Conservation (phyloP, 37 sponge, comb jelly and placozoan genomes). For the Beroe ovata region DNA sequence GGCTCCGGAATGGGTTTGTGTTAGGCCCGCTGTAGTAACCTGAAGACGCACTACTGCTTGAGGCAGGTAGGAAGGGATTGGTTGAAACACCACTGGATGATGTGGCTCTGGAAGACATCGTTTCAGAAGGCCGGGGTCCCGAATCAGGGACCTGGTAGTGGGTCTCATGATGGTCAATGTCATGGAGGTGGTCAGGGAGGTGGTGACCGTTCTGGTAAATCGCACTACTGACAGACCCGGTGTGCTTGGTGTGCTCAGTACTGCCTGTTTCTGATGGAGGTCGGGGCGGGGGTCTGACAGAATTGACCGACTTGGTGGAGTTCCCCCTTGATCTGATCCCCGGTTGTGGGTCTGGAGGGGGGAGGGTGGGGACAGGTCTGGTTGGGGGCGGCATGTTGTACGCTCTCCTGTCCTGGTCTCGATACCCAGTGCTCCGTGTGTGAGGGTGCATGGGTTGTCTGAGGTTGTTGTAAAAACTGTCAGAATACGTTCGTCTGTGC, state of each 20-base stretch:
- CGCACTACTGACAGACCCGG: not conserved
- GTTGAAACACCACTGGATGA: too few relatives aligned
- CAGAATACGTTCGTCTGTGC: slow-evolving; percentile 22
- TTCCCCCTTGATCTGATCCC: not conserved
- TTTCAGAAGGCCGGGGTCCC: not conserved
- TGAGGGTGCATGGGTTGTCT: not conserved
- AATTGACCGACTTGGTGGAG: not conserved
- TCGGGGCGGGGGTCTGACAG: not conserved
- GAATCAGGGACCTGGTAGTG: not conserved
- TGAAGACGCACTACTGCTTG: too few relatives aligned
- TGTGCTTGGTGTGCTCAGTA: not conserved
- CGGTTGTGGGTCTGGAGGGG: slow-evolving; percentile 16
- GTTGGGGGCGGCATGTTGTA: not conserved
- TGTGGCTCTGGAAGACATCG: too few relatives aligned
- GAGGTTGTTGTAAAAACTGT: not conserved
- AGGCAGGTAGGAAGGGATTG: too few relatives aligned
- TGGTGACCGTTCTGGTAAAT: not conserved
- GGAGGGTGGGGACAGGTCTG: slow-evolving; percentile 27
- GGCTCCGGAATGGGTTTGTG: not conserved
- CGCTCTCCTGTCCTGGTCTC: not conserved
- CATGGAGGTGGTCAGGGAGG: too few relatives aligned
- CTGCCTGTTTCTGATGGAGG: not conserved
- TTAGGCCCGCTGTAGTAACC: too few relatives aligned
- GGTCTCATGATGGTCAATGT: not conserved
- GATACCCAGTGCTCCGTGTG: not conserved